These are phyloP conservation scores for Microdon myrmicae DNA, from an alignment of 2,888 invertebrate species.

Conservation along the genomic window DNA sequence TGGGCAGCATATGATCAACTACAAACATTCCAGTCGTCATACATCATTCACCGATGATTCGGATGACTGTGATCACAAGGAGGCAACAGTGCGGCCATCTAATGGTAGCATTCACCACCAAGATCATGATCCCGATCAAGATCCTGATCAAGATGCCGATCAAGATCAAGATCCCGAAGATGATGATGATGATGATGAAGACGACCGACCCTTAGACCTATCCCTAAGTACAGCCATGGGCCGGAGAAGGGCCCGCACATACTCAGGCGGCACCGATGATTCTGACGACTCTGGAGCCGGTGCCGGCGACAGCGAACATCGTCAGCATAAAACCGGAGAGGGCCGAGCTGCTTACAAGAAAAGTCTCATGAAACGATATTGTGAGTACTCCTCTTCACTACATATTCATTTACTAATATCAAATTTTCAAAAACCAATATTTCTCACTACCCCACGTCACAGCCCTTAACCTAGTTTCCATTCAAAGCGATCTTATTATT, in stretches of 20 bases:
- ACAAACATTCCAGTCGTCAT: constrained; percentile 31
- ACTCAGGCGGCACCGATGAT: constrained; percentile 83
- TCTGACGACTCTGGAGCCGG: constrained; percentile 77
- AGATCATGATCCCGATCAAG: constrained; percentile 6
- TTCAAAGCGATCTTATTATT: no score
- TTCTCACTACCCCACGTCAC: not conserved
- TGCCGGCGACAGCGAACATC: constrained; percentile 64
- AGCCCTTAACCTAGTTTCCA: constrained; percentile 31
- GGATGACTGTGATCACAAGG: constrained; percentile 43
- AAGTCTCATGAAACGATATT: constrained; percentile 91
- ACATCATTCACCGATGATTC: constrained; percentile 43
- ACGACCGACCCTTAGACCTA: constrained; percentile 82
- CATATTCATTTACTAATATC: not conserved
- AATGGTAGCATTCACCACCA: constrained; percentile 28
- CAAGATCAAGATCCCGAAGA: constrained; percentile 52
- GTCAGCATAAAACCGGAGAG: constrained; percentile 58
- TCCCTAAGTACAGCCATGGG: constrained; percentile 69
- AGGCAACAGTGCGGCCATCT: constrained; percentile 21
- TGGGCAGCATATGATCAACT: constrained; percentile 33
- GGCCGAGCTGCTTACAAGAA: constrained; percentile 82
- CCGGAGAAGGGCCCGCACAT: constrained; percentile 68
- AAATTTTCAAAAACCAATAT: not conserved
- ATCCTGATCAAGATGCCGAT: constrained; percentile 4
- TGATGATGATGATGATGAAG: constrained; percentile 64
- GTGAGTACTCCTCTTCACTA: constrained; percentile 76